These are phyloP conservation scores for Phallusia fumigata DNA, from an alignment of 23 tunicate genomes.

Conservation along the genomic window DNA sequence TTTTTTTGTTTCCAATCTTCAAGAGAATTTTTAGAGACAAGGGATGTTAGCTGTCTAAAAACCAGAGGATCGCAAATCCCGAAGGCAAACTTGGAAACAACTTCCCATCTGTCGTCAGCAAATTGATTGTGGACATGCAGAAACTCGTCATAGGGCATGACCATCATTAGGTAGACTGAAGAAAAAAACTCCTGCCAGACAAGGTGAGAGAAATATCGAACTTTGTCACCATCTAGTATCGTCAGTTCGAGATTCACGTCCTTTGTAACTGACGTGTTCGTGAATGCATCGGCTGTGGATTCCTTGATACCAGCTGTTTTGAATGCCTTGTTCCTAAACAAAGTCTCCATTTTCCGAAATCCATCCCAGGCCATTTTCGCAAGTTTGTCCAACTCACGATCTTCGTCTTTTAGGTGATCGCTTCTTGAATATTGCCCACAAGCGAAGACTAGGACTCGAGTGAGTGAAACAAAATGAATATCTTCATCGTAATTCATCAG, in stretches of 20 bases:
- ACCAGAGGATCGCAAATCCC: not conserved
- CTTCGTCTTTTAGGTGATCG: not conserved
- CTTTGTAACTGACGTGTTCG: not conserved
- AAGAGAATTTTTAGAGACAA: not conserved
- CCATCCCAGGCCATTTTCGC: not conserved
- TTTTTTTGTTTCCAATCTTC: not conserved
- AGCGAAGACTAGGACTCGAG: too few species aligned
- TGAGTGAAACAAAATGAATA: too few species aligned
- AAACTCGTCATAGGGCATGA: not conserved
- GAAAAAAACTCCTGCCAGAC: not conserved
- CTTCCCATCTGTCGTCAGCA: not conserved
- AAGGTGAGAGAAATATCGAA: not conserved
- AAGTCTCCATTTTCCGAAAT: not conserved
- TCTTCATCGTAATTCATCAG: too few species aligned
- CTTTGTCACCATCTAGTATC: constrained; percentile 8
- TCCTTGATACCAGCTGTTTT: not conserved
- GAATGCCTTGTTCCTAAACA: not conserved
- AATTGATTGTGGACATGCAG: not conserved
- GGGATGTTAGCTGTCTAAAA: not conserved
- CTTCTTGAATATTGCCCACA: not conserved
- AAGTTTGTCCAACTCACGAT: not conserved
- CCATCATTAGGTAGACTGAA: not conserved
- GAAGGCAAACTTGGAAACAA: not conserved
- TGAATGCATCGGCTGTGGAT: constrained; percentile 6
- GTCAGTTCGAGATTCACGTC: not conserved